A percentile compares a stretch with the other conserved stretches of the same genome.
Evolutionary conservation across 2,797 vertebrate species (phyloP).

Genomic region (Notoglanidium macrostoma): DNA sequence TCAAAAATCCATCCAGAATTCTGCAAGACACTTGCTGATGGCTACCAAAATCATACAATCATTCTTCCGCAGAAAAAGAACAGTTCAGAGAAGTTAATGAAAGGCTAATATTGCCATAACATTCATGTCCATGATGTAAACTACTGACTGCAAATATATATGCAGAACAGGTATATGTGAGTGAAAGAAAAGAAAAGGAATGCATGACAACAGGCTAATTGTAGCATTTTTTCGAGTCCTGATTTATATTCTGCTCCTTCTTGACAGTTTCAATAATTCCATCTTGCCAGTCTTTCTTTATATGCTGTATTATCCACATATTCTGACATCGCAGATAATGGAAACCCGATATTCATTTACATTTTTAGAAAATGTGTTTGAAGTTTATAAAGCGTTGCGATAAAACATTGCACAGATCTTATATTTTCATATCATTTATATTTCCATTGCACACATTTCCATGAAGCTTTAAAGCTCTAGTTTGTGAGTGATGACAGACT

Average conservation of each 20-base stretch:
- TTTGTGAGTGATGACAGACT: background rate
- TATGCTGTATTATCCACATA: background rate
- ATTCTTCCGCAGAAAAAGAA: too few species aligned
- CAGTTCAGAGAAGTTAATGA: too few species aligned
- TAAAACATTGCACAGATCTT: background rate
- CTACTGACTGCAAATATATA: too few species aligned
- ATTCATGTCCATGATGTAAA: too few species aligned
- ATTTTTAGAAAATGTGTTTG: background rate
- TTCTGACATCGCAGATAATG: slow-evolving; percentile 8
- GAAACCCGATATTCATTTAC: background rate
- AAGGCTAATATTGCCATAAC: too few species aligned
- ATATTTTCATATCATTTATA: background rate
- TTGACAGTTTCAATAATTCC: background rate
- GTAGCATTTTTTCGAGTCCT: background rate
- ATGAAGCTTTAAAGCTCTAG: background rate
- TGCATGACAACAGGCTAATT: background rate
- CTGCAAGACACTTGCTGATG: too few species aligned
- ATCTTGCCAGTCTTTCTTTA: background rate
- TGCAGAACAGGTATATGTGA: background rate
- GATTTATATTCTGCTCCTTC: background rate
- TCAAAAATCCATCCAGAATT: too few species aligned
- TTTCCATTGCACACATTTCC: background rate
- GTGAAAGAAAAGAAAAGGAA: background rate
- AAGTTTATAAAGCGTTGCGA: background rate
- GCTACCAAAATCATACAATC: too few species aligned